Conservation (phyloP, 2,113 vertebrate species). For the Sarotherodon lohbergeri region DNA sequence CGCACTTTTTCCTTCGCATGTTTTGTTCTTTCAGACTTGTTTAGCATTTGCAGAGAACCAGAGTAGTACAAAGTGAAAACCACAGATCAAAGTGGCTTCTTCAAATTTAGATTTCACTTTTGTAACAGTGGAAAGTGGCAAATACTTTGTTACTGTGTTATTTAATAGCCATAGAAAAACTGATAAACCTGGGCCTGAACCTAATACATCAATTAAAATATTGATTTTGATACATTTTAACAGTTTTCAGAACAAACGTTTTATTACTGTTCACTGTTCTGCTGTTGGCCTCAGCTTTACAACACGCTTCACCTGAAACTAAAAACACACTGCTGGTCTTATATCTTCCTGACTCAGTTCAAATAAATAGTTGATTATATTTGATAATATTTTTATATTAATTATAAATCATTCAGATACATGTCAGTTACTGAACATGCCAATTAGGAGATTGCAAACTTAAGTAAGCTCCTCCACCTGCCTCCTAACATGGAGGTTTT, state of each 20-base stretch:
- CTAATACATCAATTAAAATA: background rate
- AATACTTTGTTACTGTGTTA: background rate
- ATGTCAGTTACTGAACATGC: background rate
- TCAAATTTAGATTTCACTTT: background rate
- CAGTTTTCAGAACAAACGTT: background rate
- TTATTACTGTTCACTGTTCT: rapidly evolving
- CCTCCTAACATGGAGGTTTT: background rate
- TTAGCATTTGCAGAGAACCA: background rate
- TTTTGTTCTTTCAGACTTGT: background rate
- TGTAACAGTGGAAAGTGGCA: background rate
- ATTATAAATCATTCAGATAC: background rate
- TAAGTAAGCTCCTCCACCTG: background rate
- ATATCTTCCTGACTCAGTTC: background rate
- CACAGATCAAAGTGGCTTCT: background rate
- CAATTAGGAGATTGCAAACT: background rate
- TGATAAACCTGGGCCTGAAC: background rate
- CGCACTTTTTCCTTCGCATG: background rate
- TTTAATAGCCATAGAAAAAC: background rate
- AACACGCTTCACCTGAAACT: background rate
- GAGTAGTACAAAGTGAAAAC: background rate
- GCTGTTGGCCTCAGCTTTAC: background rate
- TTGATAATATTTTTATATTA: background rate
- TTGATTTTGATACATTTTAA: background rate
- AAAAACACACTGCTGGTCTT: background rate
- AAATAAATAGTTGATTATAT: background rate